Evolutionary conservation across 2,797 vertebrate genomes (phyloP).

Genomic region (Merluccius polli): DNA sequence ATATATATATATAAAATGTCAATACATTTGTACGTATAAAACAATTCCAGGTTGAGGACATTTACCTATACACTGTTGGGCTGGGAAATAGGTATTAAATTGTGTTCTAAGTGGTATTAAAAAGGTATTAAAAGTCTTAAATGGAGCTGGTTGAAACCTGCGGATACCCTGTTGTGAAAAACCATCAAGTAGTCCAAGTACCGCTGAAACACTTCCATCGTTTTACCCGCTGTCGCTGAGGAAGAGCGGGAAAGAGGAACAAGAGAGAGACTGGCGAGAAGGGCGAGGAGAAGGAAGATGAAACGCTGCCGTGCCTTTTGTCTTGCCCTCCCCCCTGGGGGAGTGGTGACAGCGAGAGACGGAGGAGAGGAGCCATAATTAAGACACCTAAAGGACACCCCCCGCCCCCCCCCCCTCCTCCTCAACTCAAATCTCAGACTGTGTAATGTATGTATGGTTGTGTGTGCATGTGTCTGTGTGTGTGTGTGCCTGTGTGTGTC

Average conservation of each 20-base stretch:
- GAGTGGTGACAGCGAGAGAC: conserved; percentile 61
- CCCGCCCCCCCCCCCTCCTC: conserved; percentile 17
- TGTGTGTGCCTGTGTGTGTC: not conserved
- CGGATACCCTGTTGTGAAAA: too few species aligned
- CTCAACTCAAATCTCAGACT: conserved; percentile 1
- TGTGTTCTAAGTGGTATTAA: too few species aligned
- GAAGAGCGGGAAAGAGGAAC: conserved; percentile 1
- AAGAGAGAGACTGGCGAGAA: not conserved
- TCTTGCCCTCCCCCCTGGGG: conserved; percentile 53
- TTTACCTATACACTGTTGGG: too few species aligned
- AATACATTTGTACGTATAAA: too few species aligned
- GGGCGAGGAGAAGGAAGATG: conserved; percentile 38
- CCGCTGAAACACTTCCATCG: conserved; percentile 32
- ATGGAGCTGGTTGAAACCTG: too few species aligned
- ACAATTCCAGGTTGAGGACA: too few species aligned
- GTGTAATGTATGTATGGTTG: conserved; percentile 16
- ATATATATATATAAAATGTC: too few species aligned
- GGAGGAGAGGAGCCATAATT: conserved; percentile 69
- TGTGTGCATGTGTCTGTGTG: not conserved
- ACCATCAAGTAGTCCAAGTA: too few species aligned
- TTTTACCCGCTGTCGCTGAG: conserved; percentile 59
- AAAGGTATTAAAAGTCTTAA: too few species aligned
- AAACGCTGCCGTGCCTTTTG: conserved; percentile 67
- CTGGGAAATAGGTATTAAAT: too few species aligned
- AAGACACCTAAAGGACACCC: conserved; percentile 73